Conservation (phyloP, 1,140 invertebrate genomes). For the Lucilia sericata region DNA sequence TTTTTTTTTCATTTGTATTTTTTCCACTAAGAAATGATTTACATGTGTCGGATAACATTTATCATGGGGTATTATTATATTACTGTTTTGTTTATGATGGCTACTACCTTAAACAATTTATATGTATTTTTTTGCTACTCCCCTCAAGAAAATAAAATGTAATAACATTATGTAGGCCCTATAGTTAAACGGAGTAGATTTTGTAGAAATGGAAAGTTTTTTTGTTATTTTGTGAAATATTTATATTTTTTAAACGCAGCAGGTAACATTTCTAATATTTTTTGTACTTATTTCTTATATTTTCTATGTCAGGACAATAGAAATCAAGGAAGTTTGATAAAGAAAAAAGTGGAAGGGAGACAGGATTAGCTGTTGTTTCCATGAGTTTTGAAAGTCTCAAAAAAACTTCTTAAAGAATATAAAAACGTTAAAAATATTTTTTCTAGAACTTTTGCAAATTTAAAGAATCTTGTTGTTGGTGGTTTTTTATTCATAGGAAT, state of each 20-base stretch:
- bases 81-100: conserved; percentile 4
- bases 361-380: neutral
- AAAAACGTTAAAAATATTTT: neutral
- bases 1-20: neutral
- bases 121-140: neutral
- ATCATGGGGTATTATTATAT: conserved; percentile 17
- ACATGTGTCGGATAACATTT: conserved; percentile 21
- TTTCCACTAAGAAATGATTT: neutral
- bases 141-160: neutral
- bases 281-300: neutral
- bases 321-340: neutral
- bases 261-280: conserved; percentile 8
- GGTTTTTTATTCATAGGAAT: too few relatives aligned
- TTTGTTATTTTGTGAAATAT: neutral
- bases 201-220: neutral
- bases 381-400: neutral
- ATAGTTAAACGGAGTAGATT: neutral
- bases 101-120: neutral
- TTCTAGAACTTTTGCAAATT: too few relatives aligned
- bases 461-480: too few relatives aligned
- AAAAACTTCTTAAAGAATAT: neutral
- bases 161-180: neutral
- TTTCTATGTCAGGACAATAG: neutral
- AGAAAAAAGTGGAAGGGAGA: neutral
- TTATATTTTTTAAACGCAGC: conserved; percentile 20